phyloP scores from a whole-genome alignment of 1,140 invertebrate genomes.

The Heliconius eleuchia region DNA sequence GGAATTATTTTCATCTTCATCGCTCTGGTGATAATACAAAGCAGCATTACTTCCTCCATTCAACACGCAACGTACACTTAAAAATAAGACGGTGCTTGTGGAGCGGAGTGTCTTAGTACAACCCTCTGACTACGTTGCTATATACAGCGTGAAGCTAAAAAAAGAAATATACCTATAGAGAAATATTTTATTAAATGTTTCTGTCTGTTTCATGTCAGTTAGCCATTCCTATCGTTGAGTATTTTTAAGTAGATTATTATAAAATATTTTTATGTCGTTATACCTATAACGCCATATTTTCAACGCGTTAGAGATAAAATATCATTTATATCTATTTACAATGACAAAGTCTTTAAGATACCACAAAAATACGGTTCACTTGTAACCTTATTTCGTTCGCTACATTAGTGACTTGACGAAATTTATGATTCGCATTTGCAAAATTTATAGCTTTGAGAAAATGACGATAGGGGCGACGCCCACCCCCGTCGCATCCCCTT shows the following conservation, averaged over 20 bases:
- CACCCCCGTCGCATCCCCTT: conserved; percentile 18
- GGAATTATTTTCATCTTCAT: no score
- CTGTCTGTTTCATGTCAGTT: no score
- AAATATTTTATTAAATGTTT: no score
- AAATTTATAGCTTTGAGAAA: conserved; percentile 62
- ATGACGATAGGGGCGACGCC: conserved; percentile 44
- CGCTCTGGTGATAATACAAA: no score
- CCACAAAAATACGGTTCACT: conserved; percentile 26
- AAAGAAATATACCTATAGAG: no score
- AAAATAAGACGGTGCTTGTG: no score
- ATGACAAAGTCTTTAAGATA: conserved; percentile 23
- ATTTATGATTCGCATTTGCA: conserved; percentile 69
- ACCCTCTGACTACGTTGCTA: no score
- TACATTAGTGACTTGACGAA: conserved; percentile 64
- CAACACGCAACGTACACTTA: no score
- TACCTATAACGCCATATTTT: not conserved
- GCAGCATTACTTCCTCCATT: no score
- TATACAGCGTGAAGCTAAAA: no score
- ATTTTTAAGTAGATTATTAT: not conserved
- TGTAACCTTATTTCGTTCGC: conserved; percentile 42
- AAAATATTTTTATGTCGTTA: no score
- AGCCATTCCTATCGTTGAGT: not conserved
- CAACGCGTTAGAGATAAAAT: not conserved
- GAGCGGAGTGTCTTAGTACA: no score
- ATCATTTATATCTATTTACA: conserved; percentile 19